These are phyloP conservation scores for Rhincodon typus DNA, from an alignment of 2,797 vertebrate genomes.

Conservation along the genomic window DNA sequence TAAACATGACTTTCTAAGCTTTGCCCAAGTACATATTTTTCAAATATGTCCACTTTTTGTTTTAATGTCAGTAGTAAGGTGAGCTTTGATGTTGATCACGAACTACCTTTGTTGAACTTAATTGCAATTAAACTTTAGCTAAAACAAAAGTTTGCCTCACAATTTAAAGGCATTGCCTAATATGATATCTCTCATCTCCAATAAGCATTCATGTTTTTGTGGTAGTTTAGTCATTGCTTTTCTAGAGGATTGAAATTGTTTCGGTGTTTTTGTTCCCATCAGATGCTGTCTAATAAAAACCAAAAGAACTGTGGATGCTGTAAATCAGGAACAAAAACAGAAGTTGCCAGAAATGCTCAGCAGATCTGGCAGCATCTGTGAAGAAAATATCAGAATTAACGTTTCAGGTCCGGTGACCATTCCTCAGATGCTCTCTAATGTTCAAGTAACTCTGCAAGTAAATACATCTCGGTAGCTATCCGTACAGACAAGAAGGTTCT, in stretches of 20 bases:
- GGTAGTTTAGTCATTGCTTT: background rate
- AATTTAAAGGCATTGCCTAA: background rate
- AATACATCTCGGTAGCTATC: background rate
- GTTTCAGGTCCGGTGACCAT: too few species aligned
- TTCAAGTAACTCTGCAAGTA: background rate
- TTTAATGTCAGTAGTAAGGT: background rate
- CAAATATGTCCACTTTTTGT: background rate
- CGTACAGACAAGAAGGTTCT: background rate
- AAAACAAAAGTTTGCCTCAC: background rate
- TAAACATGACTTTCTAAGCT: background rate
- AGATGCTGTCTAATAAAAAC: background rate
- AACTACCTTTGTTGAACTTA: background rate
- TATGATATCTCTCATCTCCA: background rate
- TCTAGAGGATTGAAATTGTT: background rate
- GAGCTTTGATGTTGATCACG: background rate
- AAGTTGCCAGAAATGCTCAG: too few species aligned
- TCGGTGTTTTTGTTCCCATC: background rate
- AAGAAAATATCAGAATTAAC: too few species aligned
- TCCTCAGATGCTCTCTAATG: background rate
- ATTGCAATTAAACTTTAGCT: background rate
- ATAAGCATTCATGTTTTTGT: background rate
- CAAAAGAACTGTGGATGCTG: too few species aligned
- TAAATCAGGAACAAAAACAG: too few species aligned
- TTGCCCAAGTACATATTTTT: background rate
- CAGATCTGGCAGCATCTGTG: too few species aligned